phyloP scores from a whole-genome alignment of 2,888 invertebrate genomes.

The Neoscelio sp. region DNA sequence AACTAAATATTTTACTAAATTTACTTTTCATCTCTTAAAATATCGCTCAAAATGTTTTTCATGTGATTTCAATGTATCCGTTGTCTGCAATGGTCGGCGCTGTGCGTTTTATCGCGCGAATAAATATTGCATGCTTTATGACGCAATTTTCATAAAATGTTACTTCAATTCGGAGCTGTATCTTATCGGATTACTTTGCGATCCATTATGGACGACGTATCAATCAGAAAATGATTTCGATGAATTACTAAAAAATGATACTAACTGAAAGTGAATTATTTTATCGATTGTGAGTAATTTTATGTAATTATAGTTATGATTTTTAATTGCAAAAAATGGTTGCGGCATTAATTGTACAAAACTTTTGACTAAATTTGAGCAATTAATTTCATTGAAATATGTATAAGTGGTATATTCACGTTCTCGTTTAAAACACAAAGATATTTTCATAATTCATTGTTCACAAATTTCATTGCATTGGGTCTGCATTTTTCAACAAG shows the following conservation, averaged over 20 bases:
- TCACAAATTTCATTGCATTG: constrained; percentile 32
- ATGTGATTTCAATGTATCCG: constrained; percentile 43
- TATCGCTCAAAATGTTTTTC: constrained; percentile 42
- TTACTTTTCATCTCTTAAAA: constrained; percentile 46
- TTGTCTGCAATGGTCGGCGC: constrained; percentile 27
- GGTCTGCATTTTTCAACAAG: constrained; percentile 24
- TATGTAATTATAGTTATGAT: too few relatives aligned
- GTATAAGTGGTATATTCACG: constrained; percentile 9
- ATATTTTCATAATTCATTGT: constrained; percentile 46
- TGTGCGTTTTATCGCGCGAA: constrained; percentile 40
- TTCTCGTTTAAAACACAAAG: constrained; percentile 22
- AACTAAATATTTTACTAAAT: constrained; percentile 15
- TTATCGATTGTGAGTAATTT: too few relatives aligned
- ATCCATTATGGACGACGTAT: constrained; percentile 34
- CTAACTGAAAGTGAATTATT: neutral
- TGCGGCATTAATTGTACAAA: too few relatives aligned
- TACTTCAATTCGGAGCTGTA: constrained; percentile 32
- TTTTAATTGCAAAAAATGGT: too few relatives aligned
- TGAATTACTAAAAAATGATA: constrained; percentile 18
- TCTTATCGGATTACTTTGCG: constrained; percentile 54
- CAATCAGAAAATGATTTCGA: constrained; percentile 39
- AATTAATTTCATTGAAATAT: constrained; percentile 4
- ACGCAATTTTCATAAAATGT: constrained; percentile 51
- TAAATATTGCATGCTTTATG: constrained; percentile 49
- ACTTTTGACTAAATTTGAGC: neutral